A percentile compares a stretch with the other conserved stretches of the same genome.
Conservation (phyloP, 37 sponge, comb jelly and placozoan genomes). For the Amphimedon queenslandica region DNA sequence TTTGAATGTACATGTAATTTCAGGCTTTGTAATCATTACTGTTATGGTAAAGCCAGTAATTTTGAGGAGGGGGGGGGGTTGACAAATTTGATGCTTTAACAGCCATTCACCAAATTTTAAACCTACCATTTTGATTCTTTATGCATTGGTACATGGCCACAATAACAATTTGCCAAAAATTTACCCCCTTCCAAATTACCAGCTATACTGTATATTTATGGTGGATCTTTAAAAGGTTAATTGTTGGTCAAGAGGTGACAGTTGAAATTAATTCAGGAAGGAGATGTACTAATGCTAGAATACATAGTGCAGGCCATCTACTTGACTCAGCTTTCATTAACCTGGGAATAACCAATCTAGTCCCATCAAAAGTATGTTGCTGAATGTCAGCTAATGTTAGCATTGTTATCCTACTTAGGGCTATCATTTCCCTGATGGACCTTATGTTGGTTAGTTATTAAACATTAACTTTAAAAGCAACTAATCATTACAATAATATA, state of each 20-base stretch:
- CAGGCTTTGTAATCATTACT: no score
- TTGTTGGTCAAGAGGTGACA: constrained; percentile 36
- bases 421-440: constrained; percentile 73
- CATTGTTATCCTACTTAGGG: constrained; percentile 25
- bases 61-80: no score
- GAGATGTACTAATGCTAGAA: constrained; percentile 46
- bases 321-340: constrained; percentile 58
- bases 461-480: neutral
- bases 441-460: constrained; percentile 70
- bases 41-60: no score
- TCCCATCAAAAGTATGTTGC: constrained; percentile 50
- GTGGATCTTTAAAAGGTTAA: constrained; percentile 22
- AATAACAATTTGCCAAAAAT: no score
- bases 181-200: no score
- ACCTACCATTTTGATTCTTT: no score
- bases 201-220: no score
- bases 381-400: neutral
- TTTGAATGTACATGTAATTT: no score
- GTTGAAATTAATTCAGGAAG: constrained; percentile 27
- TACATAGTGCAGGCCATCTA: constrained; percentile 77
- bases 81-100: no score
- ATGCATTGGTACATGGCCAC: no score
- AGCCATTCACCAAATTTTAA: no score
- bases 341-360: constrained; percentile 42
- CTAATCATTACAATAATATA: neutral